Conservation (phyloP, 2,888 invertebrate species). For the Eristalis intricaria region DNA sequence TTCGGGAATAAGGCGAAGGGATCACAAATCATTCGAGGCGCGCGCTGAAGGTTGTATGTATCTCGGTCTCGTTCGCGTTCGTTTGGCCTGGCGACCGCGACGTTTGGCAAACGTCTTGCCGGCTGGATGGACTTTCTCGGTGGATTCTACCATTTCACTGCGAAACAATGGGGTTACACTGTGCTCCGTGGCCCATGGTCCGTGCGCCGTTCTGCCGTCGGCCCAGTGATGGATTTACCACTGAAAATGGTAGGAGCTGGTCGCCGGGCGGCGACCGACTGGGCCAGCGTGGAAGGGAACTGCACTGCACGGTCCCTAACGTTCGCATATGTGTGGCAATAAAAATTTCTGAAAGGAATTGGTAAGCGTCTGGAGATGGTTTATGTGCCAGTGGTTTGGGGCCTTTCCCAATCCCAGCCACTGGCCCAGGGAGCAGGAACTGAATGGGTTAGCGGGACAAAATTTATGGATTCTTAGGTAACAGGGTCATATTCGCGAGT, state of each 20-base stretch:
- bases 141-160: neutral
- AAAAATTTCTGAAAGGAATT: neutral
- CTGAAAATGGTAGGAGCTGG: conserved; percentile 3
- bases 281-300: conserved; percentile 11
- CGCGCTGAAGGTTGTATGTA: neutral
- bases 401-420: neutral
- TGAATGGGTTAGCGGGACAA: neutral
- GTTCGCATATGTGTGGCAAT: neutral
- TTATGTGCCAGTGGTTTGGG: neutral
- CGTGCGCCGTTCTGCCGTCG: neutral
- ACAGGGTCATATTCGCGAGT: neutral
- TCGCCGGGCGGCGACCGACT: neutral
- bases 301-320: conserved; percentile 2
- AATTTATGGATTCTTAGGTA: neutral
- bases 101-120: conserved; percentile 12
- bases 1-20: conserved; percentile 55
- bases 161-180: conserved; percentile 34
- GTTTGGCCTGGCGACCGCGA: neutral
- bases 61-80: neutral
- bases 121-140: conserved; percentile 24
- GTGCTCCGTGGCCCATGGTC: neutral
- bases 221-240: conserved; percentile 35
- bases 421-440: neutral
- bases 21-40: conserved; percentile 67
- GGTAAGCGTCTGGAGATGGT: neutral